A percentile compares a stretch with the other conserved stretches of the same genome.
These are phyloP conservation scores for Dasypus novemcinctus DNA, from an alignment of 2,113 vertebrate species.

Conservation along the genomic window DNA sequence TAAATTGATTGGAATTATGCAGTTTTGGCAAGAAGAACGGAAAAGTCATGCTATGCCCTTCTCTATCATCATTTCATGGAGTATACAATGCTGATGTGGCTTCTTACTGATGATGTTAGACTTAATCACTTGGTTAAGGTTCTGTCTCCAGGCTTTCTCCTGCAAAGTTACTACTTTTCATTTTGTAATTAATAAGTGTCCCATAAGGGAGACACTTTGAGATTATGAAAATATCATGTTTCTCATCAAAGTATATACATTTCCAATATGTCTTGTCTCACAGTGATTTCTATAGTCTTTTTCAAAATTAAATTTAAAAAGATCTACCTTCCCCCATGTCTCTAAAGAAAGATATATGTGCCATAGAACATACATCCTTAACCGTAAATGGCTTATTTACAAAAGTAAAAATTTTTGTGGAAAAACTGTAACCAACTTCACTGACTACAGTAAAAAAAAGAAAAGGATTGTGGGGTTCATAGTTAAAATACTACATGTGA, in stretches of 20 bases:
- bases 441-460: background rate
- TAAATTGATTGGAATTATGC: background rate
- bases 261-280: too few relatives aligned
- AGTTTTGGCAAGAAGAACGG: background rate
- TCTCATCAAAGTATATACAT: background rate
- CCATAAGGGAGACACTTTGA: background rate
- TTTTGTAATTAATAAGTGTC: background rate
- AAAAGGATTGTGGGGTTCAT: too few relatives aligned
- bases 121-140: background rate
- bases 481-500: accelerated
- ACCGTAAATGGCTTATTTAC: background rate
- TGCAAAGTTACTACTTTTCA: background rate
- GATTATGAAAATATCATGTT: background rate
- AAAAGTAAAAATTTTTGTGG: background rate
- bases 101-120: background rate
- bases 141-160: background rate
- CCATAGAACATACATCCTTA: background rate
- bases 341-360: background rate
- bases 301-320: background rate
- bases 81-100: accelerated
- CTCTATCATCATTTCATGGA: background rate
- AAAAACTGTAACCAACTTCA: background rate
- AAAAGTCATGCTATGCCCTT: accelerated
- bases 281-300: background rate
- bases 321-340: background rate